Conservation (phyloP, 2,113 vertebrate species). For the Lepus europaeus region DNA sequence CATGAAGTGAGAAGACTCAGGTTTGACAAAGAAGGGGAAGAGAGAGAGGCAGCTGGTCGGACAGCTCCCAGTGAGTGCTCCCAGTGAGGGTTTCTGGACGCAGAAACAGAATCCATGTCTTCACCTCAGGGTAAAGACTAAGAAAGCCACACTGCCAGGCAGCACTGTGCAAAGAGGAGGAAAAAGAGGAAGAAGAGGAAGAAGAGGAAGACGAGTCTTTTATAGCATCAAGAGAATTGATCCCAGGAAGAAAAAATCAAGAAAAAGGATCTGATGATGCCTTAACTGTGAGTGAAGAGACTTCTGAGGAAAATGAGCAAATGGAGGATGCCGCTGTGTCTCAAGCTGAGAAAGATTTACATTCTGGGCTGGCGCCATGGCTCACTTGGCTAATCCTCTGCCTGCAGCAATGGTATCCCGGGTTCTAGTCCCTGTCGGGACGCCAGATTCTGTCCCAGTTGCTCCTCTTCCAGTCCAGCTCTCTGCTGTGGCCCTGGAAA, state of each 20-base stretch:
- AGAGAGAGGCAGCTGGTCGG: conserved; percentile 86
- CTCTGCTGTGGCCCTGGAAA: no score
- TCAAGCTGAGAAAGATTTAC: conserved; percentile 87
- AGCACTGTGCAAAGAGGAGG: conserved; percentile 87
- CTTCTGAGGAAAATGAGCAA: conserved; percentile 91
- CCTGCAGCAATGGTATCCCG: no score
- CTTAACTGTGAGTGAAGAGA: conserved; percentile 90
- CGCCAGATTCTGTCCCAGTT: no score
- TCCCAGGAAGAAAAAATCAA: conserved; percentile 87
- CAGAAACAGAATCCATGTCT: conserved; percentile 88
- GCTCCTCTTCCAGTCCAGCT: no score
- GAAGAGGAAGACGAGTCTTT: conserved; percentile 93
- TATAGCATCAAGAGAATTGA: conserved; percentile 91
- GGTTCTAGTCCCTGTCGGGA: no score
- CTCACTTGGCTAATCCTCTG: no score
- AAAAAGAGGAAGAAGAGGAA: conserved; percentile 81
- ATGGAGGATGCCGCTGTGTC: conserved; percentile 94
- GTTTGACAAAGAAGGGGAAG: conserved; percentile 92
- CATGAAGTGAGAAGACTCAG: conserved; percentile 97
- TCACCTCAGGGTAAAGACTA: conserved; percentile 91
- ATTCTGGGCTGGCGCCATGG: conserved; percentile 51
- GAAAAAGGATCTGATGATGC: conserved; percentile 91
- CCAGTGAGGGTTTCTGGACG: conserved; percentile 84
- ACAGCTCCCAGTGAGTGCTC: conserved; percentile 86
- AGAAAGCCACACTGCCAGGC: conserved; percentile 87